Conservation (phyloP, 2,888 invertebrate species). For the Chironomus tentans region DNA sequence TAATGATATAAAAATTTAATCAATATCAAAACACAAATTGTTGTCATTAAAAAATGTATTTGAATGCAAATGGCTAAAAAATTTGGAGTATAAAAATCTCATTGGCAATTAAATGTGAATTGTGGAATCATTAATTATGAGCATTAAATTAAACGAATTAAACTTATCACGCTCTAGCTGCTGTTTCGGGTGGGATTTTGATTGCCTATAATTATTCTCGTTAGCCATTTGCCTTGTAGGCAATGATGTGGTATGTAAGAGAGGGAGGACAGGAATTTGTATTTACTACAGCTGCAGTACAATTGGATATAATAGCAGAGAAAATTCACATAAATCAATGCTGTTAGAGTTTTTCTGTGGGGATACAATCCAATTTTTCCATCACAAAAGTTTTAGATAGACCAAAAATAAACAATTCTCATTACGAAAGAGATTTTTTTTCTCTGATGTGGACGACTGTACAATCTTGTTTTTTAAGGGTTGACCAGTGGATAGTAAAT, state of each 20-base stretch:
- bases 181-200: not conserved
- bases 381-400: not conserved
- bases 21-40: not conserved
- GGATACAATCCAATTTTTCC: not conserved
- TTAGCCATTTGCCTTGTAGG: not conserved
- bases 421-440: not conserved
- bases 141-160: constrained; percentile 16
- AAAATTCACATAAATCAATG: constrained; percentile 7
- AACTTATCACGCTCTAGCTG: not conserved
- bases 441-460: not conserved
- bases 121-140: constrained; percentile 5
- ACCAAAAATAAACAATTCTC: constrained; percentile 4
- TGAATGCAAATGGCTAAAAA: not conserved
- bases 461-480: not conserved
- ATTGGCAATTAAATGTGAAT: not conserved
- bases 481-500: not conserved
- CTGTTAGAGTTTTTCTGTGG: not conserved
- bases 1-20: not conserved
- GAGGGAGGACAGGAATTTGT: not conserved
- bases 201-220: constrained; percentile 1
- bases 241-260: not conserved
- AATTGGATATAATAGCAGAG: not conserved
- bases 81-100: not conserved
- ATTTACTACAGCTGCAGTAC: not conserved
- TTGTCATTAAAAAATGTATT: not conserved